phyloP scores from a whole-genome alignment of 2,797 vertebrate species.

The Columba guinea region DNA sequence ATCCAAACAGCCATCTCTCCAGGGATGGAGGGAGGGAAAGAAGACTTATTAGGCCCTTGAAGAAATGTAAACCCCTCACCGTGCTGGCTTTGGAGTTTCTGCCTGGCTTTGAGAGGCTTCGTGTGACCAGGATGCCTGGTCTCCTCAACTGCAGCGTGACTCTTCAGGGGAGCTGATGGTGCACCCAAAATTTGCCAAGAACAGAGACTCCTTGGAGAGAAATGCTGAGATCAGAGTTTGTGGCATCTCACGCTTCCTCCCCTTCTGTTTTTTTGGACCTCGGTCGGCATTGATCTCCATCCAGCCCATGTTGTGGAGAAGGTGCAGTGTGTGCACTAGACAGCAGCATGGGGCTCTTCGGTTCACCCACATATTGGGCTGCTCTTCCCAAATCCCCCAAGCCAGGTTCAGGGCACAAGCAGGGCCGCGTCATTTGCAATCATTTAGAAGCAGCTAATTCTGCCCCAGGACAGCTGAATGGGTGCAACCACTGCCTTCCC shows the following conservation, averaged over 20 bases:
- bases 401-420: not conserved
- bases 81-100: not conserved
- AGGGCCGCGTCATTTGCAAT: not conserved
- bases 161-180: not conserved
- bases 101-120: not conserved
- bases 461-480: not conserved
- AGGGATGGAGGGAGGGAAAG: not conserved
- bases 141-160: not conserved
- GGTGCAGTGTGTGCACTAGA: not conserved
- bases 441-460: not conserved
- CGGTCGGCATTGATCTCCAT: not conserved
- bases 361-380: fast-evolving
- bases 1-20: slow-evolving; percentile 24
- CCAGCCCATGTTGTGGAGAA: not conserved
- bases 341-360: not conserved
- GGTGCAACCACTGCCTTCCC: fast-evolving
- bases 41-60: not conserved
- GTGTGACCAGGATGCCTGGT: not conserved
- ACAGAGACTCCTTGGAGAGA: not conserved
- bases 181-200: not conserved
- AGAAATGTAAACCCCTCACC: not conserved
- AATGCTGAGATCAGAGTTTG: not conserved
- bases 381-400: fast-evolving
- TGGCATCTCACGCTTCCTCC: not conserved
- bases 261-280: not conserved